Evolutionary conservation across 2,797 vertebrate species (phyloP).

Genomic region (Rhynchonycteris naso): DNA sequence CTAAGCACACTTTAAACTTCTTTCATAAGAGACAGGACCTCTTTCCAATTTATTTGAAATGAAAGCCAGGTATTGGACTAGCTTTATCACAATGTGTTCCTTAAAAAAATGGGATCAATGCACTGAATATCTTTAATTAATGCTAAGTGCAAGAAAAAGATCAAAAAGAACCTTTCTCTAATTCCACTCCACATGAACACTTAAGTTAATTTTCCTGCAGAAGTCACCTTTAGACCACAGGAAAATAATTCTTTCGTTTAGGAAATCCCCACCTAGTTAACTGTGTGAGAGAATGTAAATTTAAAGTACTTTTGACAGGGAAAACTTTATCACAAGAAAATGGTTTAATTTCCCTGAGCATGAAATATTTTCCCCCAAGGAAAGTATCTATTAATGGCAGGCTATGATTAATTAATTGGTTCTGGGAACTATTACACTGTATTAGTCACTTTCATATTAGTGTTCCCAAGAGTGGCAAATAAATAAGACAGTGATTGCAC

Average conservation of each 20-base stretch:
- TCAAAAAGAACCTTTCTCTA: not conserved
- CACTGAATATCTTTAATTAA: not conserved
- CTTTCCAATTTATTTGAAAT: not conserved
- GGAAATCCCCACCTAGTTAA: not conserved
- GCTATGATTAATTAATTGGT: slow-evolving; percentile 68
- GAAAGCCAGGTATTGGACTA: not conserved
- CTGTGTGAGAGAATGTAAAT: not conserved
- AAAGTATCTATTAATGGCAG: slow-evolving; percentile 69
- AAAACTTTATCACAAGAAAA: slow-evolving; percentile 65
- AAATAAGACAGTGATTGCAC: slow-evolving; percentile 24
- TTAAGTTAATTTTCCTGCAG: not conserved
- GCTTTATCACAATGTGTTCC: not conserved
- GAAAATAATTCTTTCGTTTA: slow-evolving; percentile 25
- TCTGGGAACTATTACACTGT: slow-evolving; percentile 51
- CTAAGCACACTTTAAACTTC: not conserved
- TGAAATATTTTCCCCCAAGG: slow-evolving; percentile 59
- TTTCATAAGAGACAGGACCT: not conserved
- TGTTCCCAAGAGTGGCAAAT: slow-evolving; percentile 44
- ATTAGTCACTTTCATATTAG: slow-evolving; percentile 70
- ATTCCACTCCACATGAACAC: not conserved
- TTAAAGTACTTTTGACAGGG: slow-evolving; percentile 4
- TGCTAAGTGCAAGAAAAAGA: not conserved
- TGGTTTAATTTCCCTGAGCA: slow-evolving; percentile 43
- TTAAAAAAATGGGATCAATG: not conserved
- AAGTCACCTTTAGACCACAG: not conserved